phyloP scores from a whole-genome alignment of 1,140 invertebrate genomes.

The Diprion similis region DNA sequence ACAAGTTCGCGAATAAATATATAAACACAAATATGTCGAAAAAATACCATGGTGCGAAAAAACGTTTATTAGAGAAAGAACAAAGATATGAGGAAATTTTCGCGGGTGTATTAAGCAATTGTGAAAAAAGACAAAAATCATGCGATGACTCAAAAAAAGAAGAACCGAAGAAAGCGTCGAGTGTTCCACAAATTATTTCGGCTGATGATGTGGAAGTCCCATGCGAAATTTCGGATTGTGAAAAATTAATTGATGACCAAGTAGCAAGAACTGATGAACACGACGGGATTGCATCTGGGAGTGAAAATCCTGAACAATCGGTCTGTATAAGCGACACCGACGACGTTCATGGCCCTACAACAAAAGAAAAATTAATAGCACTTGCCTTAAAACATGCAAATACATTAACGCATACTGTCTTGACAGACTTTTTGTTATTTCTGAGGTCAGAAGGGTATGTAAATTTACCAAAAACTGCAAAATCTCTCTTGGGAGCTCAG shows the following conservation, averaged over 20 bases:
- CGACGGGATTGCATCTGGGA: conserved; percentile 13
- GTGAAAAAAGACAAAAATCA: conserved; percentile 14
- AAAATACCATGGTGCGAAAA: conserved; percentile 29
- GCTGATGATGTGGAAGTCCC: conserved; percentile 10
- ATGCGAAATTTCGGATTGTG: conserved; percentile 6
- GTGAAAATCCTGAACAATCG: conserved; percentile 16
- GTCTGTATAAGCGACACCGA: conserved; percentile 4
- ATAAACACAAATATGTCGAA: background rate
- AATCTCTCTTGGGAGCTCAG: background rate
- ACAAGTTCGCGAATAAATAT: too few relatives aligned
- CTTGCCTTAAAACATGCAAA: too few relatives aligned
- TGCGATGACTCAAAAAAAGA: conserved; percentile 13
- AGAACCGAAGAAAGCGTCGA: background rate
- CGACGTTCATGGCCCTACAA: background rate
- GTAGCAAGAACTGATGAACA: conserved; percentile 11
- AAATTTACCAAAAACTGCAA: background rate
- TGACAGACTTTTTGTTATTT: background rate
- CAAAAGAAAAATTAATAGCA: too few relatives aligned
- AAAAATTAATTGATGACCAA: conserved; percentile 13
- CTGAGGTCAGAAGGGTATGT: background rate
- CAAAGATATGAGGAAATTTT: conserved; percentile 12
- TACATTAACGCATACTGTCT: background rate
- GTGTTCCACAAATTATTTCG: conserved; percentile 12
- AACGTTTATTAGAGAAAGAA: conserved; percentile 18
- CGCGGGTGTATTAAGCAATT: conserved; percentile 14